phyloP scores from a whole-genome alignment of 2,797 vertebrate species.

The Galagoides demidoff region DNA sequence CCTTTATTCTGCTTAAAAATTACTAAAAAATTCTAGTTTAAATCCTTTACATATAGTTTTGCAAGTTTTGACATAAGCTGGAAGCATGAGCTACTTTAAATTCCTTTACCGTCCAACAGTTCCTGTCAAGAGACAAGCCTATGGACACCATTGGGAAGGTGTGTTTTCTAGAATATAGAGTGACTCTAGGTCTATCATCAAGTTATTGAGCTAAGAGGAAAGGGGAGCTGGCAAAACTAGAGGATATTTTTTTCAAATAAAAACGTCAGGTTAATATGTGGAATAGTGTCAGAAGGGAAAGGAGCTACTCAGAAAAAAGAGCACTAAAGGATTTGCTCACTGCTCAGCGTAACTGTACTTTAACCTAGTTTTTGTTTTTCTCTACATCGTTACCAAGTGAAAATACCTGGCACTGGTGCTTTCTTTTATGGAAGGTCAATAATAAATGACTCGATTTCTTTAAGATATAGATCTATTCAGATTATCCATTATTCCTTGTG shows the following conservation, averaged over 20 bases:
- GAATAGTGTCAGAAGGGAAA: not conserved
- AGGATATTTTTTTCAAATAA: not conserved
- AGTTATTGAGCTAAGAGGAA: not conserved
- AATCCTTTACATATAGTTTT: not conserved
- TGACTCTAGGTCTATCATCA: not conserved
- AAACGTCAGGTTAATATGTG: not conserved
- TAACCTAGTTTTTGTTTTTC: not conserved
- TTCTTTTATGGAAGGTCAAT: not conserved
- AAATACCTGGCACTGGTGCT: not conserved
- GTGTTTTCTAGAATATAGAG: not conserved
- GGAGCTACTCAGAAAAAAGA: not conserved
- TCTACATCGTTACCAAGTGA: not conserved
- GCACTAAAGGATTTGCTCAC: not conserved
- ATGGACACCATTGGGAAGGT: not conserved
- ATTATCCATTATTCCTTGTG: not conserved
- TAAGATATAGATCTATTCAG: not conserved
- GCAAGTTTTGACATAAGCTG: not conserved
- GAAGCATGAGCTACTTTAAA: not conserved
- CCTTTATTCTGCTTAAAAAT: slow-evolving; percentile 18
- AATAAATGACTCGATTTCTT: not conserved
- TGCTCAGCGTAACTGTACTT: not conserved
- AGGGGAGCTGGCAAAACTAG: not conserved
- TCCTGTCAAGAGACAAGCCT: not conserved
- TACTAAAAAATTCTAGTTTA: not conserved
- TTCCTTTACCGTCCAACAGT: not conserved